These are phyloP conservation scores for Arctocebus calabarensis DNA, from an alignment of 2,797 vertebrate species.

Conservation along the genomic window DNA sequence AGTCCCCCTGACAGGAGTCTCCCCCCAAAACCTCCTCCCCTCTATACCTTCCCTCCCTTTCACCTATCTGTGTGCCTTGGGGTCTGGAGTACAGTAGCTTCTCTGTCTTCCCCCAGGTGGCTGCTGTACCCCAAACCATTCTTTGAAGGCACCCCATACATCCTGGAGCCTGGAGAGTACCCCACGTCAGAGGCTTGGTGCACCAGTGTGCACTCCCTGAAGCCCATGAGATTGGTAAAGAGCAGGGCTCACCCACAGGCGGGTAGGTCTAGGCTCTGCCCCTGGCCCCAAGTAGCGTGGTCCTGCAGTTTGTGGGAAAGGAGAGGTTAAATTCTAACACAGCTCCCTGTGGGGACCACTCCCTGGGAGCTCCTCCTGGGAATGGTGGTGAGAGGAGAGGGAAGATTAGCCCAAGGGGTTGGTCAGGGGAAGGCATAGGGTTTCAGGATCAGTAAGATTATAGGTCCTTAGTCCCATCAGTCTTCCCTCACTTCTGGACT, in stretches of 20 bases:
- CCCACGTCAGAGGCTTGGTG: constrained; percentile 93
- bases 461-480: neutral
- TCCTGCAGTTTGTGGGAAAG: neutral
- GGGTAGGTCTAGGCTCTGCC: rapidly evolving
- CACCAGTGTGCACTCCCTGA: constrained; percentile 92
- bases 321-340: neutral
- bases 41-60: neutral
- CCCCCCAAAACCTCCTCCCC: neutral
- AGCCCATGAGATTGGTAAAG: constrained; percentile 95
- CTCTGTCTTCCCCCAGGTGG: constrained; percentile 89
- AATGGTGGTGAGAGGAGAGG: neutral
- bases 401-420: neutral
- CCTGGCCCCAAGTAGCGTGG: neutral
- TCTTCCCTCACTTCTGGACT: neutral
- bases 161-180: constrained; percentile 95
- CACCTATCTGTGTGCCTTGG: neutral
- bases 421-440: neutral
- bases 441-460: constrained; percentile 30
- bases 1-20: neutral
- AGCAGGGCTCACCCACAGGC: neutral
- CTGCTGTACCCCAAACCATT: constrained; percentile 95
- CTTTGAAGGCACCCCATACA: constrained; percentile 92
- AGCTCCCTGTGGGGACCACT: neutral
- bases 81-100: neutral
- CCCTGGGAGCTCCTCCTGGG: neutral